Base-by-base conservation (phyloP, 2,797 vertebrate genomes). In the Syndactyla subalaris region DNA sequence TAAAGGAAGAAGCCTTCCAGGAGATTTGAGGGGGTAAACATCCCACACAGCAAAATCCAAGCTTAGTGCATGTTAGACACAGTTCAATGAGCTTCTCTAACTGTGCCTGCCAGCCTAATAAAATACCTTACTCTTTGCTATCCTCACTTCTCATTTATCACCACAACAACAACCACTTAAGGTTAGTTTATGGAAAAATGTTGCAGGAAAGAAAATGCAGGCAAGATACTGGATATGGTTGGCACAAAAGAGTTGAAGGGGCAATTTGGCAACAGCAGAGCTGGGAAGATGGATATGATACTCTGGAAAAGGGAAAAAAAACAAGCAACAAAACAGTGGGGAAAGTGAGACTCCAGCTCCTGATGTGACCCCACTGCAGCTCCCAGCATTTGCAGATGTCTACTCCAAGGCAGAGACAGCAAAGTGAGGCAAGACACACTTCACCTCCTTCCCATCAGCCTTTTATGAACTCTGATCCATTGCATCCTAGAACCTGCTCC, bases 401-500 rank as follows among this genome's bases (percentile, higher is more conserved):
- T 77, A 39, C 76, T 86, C 36, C 55, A 48, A 72, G 20, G 38
- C 1, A 68, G 24, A 72, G 30, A 52, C 0, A 12, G 26, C 4
- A 89, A 82, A 66, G 88, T 9, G 8, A 87, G 16, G 38, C 22
- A 43, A 49, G 12, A 49, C 39, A 65, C 3, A 1, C 55, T 13
- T 91, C 16, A 66, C 13, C 18, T 36, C 48, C 41, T 49, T 89
- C 45, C 41, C 54, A 67, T 8, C 34, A 67, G 21, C 10, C 14
- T 30, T 1, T 3, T n/a, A 29, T 3, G 13, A 85, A 27, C 39
- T 49, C n/a, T 30, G 23, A 78, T 5, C 43, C 70, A 30, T 0
- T 52, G 24, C 38, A 66, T 19, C 21, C 26, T 39, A 45, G 21
- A 72, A 65, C 6, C 34, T 34, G 26, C 3, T 9, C 76, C 49